Percentiles rank a stretch among this genome's conserved stretches.
phyloP scores from a whole-genome alignment of 2,888 invertebrate species.

The Synergus gifuensis region DNA sequence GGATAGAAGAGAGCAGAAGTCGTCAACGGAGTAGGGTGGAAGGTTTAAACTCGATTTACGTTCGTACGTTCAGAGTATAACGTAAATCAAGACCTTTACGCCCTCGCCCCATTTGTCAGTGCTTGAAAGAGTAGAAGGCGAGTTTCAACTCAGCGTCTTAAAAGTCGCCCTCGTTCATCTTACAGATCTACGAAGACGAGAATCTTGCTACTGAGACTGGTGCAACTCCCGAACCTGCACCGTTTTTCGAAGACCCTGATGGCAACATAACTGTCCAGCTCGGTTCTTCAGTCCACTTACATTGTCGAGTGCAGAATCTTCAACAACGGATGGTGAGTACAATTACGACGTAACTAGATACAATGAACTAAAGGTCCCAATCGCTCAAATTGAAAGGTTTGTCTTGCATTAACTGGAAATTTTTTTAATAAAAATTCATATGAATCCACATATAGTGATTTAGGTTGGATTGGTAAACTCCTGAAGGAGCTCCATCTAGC shows the following conservation, averaged over 20 bases:
- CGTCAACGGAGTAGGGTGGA: not conserved
- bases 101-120: constrained; percentile 5
- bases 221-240: constrained; percentile 84
- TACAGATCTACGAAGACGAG: constrained; percentile 74
- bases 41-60: constrained; percentile 4
- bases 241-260: constrained; percentile 85
- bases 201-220: constrained; percentile 73
- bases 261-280: constrained; percentile 80
- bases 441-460: too few species aligned
- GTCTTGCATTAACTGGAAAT: too few species aligned
- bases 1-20: not conserved
- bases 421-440: too few species aligned
- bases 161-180: constrained; percentile 39
- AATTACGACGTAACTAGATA: not conserved
- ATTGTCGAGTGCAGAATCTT: constrained; percentile 79
- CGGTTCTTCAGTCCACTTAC: constrained; percentile 78
- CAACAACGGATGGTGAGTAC: constrained; percentile 78
- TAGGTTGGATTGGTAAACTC: too few species aligned
- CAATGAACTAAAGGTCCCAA: not conserved
- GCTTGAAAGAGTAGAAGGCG: not conserved
- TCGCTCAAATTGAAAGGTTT: too few species aligned
- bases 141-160: not conserved
- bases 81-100: not conserved
- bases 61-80: not conserved
- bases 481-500: too few species aligned